Percentiles rank a stretch among this genome's conserved stretches.
Conservation (phyloP, 1,140 invertebrate species). For the Macrotrachela quadricornifera region DNA sequence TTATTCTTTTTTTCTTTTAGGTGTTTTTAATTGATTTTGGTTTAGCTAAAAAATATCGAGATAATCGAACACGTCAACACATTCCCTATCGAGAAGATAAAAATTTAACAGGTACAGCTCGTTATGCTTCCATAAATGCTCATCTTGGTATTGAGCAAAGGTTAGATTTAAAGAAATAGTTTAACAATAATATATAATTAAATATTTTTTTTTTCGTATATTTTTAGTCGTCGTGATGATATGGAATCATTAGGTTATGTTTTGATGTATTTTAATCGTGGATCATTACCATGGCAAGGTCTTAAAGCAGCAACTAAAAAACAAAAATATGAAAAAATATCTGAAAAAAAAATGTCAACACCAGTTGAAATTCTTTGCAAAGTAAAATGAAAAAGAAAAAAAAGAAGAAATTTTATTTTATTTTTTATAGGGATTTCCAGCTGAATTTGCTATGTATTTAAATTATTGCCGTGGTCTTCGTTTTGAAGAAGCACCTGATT, state of each 20-base stretch:
- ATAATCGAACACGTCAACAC: conserved; percentile 60
- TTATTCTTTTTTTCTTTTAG: conserved; percentile 11
- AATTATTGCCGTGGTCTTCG: conserved; percentile 82
- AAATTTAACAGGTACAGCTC: conserved; percentile 83
- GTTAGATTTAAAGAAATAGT: no score
- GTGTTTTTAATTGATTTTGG: conserved; percentile 93
- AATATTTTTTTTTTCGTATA: no score
- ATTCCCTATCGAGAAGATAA: conserved; percentile 87
- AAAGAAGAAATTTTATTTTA: neutral
- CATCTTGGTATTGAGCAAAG: conserved; percentile 50
- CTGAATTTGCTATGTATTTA: conserved; percentile 92
- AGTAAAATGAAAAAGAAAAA: conserved; percentile 31
- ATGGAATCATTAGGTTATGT: conserved; percentile 90
- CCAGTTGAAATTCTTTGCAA: conserved; percentile 79
- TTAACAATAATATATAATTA: no score
- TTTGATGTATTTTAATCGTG: conserved; percentile 80
- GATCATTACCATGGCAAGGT: conserved; percentile 76
- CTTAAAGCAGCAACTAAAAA: conserved; percentile 79
- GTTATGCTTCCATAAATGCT: conserved; percentile 89
- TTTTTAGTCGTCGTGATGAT: conserved; percentile 56
- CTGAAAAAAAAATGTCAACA: conserved; percentile 91
- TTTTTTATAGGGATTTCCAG: conserved; percentile 53
- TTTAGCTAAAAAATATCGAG: conserved; percentile 80
- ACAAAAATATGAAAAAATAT: conserved; percentile 89
- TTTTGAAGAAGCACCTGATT: conserved; percentile 87